Evolutionary conservation across 2,797 vertebrate species (phyloP).

Genomic region (Taeniopygia guttata): DNA sequence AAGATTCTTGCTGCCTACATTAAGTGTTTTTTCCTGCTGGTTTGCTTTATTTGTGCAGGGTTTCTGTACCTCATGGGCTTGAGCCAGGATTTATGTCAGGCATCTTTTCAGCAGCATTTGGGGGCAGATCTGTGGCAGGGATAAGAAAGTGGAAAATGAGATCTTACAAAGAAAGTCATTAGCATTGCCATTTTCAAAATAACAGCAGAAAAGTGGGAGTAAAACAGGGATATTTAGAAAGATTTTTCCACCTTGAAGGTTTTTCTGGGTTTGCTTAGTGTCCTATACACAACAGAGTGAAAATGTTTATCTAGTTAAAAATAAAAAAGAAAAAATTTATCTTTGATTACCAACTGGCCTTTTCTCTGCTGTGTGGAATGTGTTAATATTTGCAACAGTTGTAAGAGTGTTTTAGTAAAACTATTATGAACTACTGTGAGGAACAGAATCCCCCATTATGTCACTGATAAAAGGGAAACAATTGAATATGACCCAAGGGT

Average conservation of each 20-base stretch:
- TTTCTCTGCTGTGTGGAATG: background rate
- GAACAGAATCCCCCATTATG: conserved; percentile 34
- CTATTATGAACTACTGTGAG: background rate
- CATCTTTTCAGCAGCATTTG: background rate
- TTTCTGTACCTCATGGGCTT: background rate
- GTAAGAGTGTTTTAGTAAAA: conserved; percentile 40
- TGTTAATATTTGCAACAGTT: conserved; percentile 62
- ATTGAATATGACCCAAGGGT: conserved; percentile 55
- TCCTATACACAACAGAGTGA: background rate
- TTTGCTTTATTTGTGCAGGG: background rate
- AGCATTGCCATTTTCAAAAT: conserved; percentile 48
- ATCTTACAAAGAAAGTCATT: conserved; percentile 56
- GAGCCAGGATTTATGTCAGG: background rate
- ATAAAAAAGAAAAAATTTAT: background rate
- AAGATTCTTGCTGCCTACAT: background rate
- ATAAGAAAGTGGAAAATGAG: conserved; percentile 57
- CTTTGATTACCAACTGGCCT: background rate
- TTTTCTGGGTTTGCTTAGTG: background rate
- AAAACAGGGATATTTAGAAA: background rate
- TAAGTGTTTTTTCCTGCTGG: background rate
- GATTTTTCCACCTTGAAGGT: background rate
- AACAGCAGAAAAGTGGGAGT: background rate
- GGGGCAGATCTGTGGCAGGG: conserved; percentile 44
- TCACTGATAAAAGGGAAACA: conserved; percentile 56
- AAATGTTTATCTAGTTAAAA: background rate